Percentiles rank a stretch among this genome's conserved stretches.
Conservation (phyloP, 2,113 vertebrate genomes). For the Chaetura pelagica region DNA sequence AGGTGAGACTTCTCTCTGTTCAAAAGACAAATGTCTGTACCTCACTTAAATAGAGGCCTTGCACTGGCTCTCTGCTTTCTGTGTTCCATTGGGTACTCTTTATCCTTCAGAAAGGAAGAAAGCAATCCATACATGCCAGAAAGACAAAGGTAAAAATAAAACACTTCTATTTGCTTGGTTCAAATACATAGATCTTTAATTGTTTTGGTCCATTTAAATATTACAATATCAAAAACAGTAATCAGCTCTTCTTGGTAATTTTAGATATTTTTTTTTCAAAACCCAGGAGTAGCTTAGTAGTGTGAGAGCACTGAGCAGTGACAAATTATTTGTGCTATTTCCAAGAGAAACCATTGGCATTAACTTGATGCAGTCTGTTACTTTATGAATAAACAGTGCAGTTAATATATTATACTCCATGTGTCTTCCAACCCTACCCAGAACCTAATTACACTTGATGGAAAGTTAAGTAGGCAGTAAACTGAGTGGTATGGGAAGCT, state of each 20-base stretch:
- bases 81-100: not conserved
- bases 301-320: slow-evolving; percentile 35
- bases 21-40: slow-evolving; percentile 1
- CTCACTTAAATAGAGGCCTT: not conserved
- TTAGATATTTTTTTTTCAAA: slow-evolving; percentile 68
- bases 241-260: slow-evolving; percentile 67
- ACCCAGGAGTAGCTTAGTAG: slow-evolving; percentile 39
- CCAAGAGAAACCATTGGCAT: slow-evolving; percentile 55
- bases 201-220: slow-evolving; percentile 52
- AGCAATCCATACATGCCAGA: slow-evolving; percentile 14
- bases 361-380: slow-evolving; percentile 48
- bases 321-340: slow-evolving; percentile 74
- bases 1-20: not conserved
- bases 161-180: not conserved
- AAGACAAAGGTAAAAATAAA: slow-evolving; percentile 42
- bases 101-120: slow-evolving; percentile 31
- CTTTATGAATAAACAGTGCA: slow-evolving; percentile 66
- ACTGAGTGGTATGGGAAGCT: slow-evolving; percentile 36
- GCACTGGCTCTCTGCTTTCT: not conserved
- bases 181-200: slow-evolving; percentile 28
- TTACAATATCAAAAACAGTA: slow-evolving; percentile 22
- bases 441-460: slow-evolving; percentile 67
- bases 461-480: slow-evolving; percentile 69
- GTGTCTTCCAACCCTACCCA: slow-evolving; percentile 60
- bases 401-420: slow-evolving; percentile 64